Evolutionary conservation across 2,888 invertebrate genomes (phyloP), one percentile per base, ranked within the genome.

Genomic region (Sepioteuthis lessoniana): DNA sequence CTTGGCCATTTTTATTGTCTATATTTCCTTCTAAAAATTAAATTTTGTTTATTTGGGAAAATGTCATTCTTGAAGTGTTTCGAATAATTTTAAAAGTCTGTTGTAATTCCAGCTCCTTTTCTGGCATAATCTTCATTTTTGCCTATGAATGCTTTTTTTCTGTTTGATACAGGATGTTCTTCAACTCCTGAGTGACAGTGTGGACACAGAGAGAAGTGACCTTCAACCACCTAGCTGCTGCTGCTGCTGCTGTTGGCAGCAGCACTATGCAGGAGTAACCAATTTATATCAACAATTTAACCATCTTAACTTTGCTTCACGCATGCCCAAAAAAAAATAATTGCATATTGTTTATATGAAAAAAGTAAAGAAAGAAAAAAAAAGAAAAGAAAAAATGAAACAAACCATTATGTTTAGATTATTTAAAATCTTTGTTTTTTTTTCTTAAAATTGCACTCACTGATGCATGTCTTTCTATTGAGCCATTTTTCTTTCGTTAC

Each of bases 111-210:
- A 10, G 13, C 16, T 42, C 92, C 92, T 42, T 92, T 92, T 46
- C n/a, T 92, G 92, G 92, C 92, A 47, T 92, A n/a, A 42, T 47
- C 38, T 38, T 42, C 91, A 46, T 92, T 92, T 92, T 92, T 92
- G 92, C 92, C 92, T 35, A 92, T 92, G 92, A 46, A 25, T 92
- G 46, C 92, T 92, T 92, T 92, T 35, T 92, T 92, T 92, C 92
- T 92, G 92, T 92, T 92, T 92, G 46, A 42, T 92, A n/a, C 92
- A 92, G 92, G 92, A 92, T 92, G 46, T 47, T 92, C 92, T 47
- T 31, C 42, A 21, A 42, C 92, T 46, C 91, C 91, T 46, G 46
- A 25, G 91, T 46, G n/a, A 42, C 46, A 92, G n/a, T 28, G 8
- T 92, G 92, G 92, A 46, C 92, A 46, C 46, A 91, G 21, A 92